These are phyloP conservation scores for Schizothorax lantsangensis DNA, from an alignment of 2,797 vertebrate genomes.

Conservation along the genomic window DNA sequence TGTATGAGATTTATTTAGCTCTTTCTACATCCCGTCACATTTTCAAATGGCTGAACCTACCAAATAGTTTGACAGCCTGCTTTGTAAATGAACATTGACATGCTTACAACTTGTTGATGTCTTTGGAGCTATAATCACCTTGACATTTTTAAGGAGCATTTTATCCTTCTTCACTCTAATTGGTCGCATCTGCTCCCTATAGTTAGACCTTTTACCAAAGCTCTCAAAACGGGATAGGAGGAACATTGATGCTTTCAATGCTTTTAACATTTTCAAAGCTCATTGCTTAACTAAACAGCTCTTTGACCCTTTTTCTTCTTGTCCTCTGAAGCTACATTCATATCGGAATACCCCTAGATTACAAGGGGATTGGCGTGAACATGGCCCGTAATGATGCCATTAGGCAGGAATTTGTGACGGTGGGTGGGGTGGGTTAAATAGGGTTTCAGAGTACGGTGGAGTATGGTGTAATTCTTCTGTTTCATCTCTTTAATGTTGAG, in stretches of 20 bases:
- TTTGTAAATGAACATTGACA: constrained; percentile 22
- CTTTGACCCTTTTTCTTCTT: constrained; percentile 42
- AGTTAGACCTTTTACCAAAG: constrained; percentile 28
- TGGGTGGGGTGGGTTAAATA: constrained; percentile 57
- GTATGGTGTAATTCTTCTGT: constrained; percentile 65
- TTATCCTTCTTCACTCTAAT: not conserved
- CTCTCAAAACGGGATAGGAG: not conserved
- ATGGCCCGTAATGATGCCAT: constrained; percentile 82
- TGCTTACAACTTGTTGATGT: not conserved
- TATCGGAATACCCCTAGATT: constrained; percentile 72
- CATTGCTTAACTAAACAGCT: constrained; percentile 39
- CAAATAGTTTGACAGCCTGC: not conserved
- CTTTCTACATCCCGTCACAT: not conserved
- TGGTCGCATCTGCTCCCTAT: not conserved
- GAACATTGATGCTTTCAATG: constrained; percentile 11
- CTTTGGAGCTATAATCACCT: constrained; percentile 13
- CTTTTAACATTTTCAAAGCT: constrained; percentile 45
- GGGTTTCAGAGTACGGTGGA: constrained; percentile 63
- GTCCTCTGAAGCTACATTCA: constrained; percentile 57
- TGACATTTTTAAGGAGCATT: not conserved
- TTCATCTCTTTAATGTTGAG: constrained; percentile 68
- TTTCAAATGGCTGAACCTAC: not conserved
- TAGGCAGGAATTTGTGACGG: constrained; percentile 80
- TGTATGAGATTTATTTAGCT: not conserved
- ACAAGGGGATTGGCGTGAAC: constrained; percentile 77